phyloP scores from a whole-genome alignment of 2,797 vertebrate genomes.

The Danio albolineatus region DNA sequence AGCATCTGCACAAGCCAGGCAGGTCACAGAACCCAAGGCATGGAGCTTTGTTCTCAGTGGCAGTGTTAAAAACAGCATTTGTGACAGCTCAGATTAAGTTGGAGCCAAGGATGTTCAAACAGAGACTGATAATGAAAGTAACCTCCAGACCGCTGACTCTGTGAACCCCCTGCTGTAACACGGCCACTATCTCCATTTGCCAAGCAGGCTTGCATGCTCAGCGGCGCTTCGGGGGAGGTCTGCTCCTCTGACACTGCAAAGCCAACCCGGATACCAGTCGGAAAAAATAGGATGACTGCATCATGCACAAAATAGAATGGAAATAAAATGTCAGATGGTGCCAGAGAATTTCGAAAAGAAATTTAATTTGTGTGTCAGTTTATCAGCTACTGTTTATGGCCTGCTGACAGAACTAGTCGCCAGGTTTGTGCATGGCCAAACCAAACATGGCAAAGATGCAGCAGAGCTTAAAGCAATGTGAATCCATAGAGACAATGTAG shows the following conservation, averaged over 20 bases:
- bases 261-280: constrained; percentile 14
- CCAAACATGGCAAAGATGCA: constrained; percentile 22
- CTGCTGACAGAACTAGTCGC: constrained; percentile 33
- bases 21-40: constrained; percentile 46
- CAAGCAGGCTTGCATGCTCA: constrained; percentile 38
- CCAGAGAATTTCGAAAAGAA: constrained; percentile 28
- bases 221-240: constrained; percentile 20
- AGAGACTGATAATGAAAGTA: constrained; percentile 61
- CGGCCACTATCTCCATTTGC: constrained; percentile 48
- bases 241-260: constrained; percentile 32
- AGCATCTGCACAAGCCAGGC: constrained; percentile 33
- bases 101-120: constrained; percentile 57
- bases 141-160: constrained; percentile 54
- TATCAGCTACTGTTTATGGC: constrained; percentile 27
- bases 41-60: constrained; percentile 53
- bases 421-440: constrained; percentile 20
- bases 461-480: constrained; percentile 29
- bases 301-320: constrained; percentile 1
- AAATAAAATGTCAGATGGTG: constrained; percentile 25
- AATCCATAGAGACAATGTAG: constrained; percentile 23
- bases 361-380: constrained; percentile 21
- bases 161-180: constrained; percentile 40
- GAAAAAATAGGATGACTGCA: constrained; percentile 18
- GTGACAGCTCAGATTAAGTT: constrained; percentile 67
- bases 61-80: constrained; percentile 64